phyloP scores from a whole-genome alignment of 1,140 invertebrate genomes.

The Platyscapa corneri region DNA sequence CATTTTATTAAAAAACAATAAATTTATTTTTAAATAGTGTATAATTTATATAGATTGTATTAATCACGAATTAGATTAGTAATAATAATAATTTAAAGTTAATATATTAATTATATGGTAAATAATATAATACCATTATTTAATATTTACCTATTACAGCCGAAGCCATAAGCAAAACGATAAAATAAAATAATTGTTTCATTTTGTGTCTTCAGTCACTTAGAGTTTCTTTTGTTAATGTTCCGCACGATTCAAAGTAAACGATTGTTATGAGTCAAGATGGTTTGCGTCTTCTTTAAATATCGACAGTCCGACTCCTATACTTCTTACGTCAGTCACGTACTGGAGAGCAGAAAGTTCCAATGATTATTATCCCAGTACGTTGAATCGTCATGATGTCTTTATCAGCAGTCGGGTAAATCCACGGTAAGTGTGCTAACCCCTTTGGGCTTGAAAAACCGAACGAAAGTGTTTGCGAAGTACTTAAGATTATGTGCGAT shows the following conservation, averaged over 20 bases:
- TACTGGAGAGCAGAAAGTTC: constrained; percentile 1
- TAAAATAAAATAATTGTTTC: background rate
- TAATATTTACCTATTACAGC: constrained; percentile 9
- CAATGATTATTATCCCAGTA: background rate
- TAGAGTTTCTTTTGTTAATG: background rate
- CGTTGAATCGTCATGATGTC: constrained; percentile 1
- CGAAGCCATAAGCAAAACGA: background rate
- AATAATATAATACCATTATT: background rate
- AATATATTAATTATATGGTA: background rate
- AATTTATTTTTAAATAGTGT: too few relatives aligned
- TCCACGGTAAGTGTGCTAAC: background rate
- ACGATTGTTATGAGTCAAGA: background rate
- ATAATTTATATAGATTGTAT: too few relatives aligned
- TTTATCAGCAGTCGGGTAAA: constrained; percentile 5
- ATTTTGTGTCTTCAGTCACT: background rate
- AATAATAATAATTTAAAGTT: too few relatives aligned
- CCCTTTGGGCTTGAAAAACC: background rate
- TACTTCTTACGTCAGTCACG: constrained; percentile 9
- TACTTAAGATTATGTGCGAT: constrained; percentile 20
- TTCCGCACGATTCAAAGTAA: background rate
- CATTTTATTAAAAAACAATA: background rate
- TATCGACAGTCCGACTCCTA: background rate
- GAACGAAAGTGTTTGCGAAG: constrained; percentile 12
- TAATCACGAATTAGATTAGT: too few relatives aligned
- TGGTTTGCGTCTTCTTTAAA: constrained; percentile 22